A percentile compares a stretch with the other conserved stretches of the same genome.
phyloP scores from a whole-genome alignment of 2,113 vertebrate genomes.

The Mormoops blainvillei region DNA sequence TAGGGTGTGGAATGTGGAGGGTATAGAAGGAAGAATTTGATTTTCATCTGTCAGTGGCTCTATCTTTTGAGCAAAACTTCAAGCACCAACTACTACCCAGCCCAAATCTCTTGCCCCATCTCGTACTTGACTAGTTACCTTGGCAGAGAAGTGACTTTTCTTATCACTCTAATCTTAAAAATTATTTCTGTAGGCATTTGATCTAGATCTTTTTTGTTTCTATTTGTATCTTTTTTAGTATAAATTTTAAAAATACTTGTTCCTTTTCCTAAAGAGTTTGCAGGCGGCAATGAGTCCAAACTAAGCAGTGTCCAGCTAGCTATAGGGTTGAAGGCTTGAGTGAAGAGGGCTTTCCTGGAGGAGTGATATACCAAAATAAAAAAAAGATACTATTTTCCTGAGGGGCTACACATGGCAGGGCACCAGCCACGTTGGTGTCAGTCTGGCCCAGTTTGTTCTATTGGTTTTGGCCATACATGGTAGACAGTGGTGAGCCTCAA shows the following conservation, averaged over 20 bases:
- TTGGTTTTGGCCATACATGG: background rate
- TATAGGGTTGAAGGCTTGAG: background rate
- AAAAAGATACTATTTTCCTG: background rate
- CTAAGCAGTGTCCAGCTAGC: background rate
- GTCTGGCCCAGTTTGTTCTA: background rate
- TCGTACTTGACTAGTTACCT: background rate
- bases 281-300: background rate
- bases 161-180: background rate
- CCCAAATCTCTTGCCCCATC: background rate
- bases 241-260: background rate
- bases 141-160: background rate
- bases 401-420: background rate
- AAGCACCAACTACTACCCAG: background rate
- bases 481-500: background rate
- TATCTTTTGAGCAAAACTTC: conserved; percentile 1
- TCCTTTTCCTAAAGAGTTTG: background rate
- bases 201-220: background rate
- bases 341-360: background rate
- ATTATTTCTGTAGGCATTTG: background rate
- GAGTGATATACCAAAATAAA: background rate
- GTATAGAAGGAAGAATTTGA: background rate
- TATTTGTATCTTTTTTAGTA: background rate
- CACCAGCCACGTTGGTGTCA: background rate
- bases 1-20: background rate
- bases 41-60: background rate